Evolutionary conservation across 2,113 vertebrate species (phyloP), one percentile per base, ranked within the genome.

Genomic region (Leptobrachium leishanense): DNA sequence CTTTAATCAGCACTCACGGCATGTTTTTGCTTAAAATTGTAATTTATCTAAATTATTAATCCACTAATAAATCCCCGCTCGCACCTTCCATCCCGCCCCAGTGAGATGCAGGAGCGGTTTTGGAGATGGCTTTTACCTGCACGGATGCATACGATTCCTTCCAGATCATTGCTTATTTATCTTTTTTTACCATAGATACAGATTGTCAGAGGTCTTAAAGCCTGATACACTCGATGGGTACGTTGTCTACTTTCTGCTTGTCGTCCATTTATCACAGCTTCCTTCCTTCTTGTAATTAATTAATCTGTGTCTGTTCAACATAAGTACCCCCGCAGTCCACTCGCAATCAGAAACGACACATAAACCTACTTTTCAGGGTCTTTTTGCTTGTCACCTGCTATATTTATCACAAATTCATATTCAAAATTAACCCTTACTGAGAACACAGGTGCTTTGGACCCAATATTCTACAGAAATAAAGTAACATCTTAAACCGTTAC

Each of bases 1-100:
- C 13, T 12, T 15, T 15, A 59, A 59, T 12, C 11, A 1, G 55
- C 55, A 59, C 11, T 59, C 13, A 12, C 13, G 1, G 13, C 55
- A 2, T 12, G 20, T 31, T 59, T 59, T 59, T 59, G 55, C 9
- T 15, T 4, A 12, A 12, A 13, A 8, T 12, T 11, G 55, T 59
- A 59, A 59, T 59, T 59, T 59, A 59, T 59, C 55, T 59, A 59
- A 59, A 59, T 59, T 15, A 59, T 59, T 11, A 59, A 59, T 59
- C 55, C 55, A 59, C 13, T 59, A 12, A 15, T 59, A 13, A 59
- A 13, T 59, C 4, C 46, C 8, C 8, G 8, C 46, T 31, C 46
- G 46, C 46, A 4, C 8, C 46, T 8, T 4, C 8, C 4, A 50
- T 50, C 46, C 46, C 8, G 46, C 55, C 55, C 55, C 55, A 59